Conservation (phyloP, 2,113 vertebrate species). For the Dicaeum eximium region DNA sequence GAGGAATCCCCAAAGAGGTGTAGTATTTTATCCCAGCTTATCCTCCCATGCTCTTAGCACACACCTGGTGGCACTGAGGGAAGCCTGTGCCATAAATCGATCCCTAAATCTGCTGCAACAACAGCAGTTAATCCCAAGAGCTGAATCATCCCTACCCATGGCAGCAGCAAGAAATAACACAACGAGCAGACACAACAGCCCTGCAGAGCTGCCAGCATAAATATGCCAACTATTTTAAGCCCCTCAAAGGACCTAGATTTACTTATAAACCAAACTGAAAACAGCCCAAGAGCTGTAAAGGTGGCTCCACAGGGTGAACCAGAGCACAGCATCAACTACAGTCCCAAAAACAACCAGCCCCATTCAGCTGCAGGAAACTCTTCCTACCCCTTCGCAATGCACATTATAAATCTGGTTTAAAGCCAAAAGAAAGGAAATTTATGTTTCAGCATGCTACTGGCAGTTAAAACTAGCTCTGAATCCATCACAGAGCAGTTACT, state of each 20-base stretch:
- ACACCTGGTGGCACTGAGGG: not conserved
- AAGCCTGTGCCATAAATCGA: not conserved
- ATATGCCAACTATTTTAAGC: conserved; percentile 54
- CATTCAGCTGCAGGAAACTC: not conserved
- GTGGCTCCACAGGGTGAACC: not conserved
- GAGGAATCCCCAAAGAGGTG: not conserved
- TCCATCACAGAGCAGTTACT: not conserved
- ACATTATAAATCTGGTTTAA: not conserved
- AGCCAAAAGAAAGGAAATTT: not conserved
- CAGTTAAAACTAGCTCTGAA: not conserved
- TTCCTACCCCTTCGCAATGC: not conserved
- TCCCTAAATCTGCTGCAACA: not conserved
- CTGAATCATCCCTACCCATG: not conserved
- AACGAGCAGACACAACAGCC: not conserved
- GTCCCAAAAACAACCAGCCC: not conserved
- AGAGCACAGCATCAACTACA: not conserved
- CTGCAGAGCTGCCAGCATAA: not conserved
- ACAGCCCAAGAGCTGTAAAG: not conserved
- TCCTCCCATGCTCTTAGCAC: not conserved
- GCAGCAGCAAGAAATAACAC: not conserved
- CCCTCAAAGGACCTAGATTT: conserved; percentile 14
- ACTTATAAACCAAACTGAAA: not conserved
- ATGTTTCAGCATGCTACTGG: not conserved
- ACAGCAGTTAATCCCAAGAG: not conserved
- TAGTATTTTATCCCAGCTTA: conserved; percentile 11